phyloP scores from a whole-genome alignment of 2,888 invertebrate genomes.

The Taphrorychus bicolor region DNA sequence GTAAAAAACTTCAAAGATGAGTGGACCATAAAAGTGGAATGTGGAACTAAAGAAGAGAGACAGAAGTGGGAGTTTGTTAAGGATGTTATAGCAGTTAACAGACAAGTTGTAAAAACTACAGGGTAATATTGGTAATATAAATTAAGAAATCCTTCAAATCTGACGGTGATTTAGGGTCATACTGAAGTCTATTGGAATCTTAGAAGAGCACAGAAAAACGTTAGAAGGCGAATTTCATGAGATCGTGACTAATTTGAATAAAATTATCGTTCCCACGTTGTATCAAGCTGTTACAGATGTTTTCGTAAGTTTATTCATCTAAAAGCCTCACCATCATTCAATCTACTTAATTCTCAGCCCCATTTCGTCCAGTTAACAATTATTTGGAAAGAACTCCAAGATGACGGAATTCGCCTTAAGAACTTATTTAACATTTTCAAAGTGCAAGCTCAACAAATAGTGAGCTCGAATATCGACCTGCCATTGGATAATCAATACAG shows the following conservation, averaged over 20 bases:
- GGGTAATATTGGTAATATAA: too few relatives aligned
- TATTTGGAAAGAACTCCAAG: slow-evolving; percentile 28
- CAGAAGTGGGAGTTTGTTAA: too few relatives aligned
- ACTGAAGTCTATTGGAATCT: not conserved
- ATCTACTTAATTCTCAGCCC: slow-evolving; percentile 25
- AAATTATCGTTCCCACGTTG: slow-evolving; percentile 13
- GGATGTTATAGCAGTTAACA: too few relatives aligned
- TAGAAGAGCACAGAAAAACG: slow-evolving; percentile 1
- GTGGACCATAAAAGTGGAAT: too few relatives aligned
- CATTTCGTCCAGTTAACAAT: slow-evolving; percentile 14
- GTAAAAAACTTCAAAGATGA: too few relatives aligned
- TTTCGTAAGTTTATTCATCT: slow-evolving; percentile 25
- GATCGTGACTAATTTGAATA: not conserved
- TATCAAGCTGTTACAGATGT: slow-evolving; percentile 26
- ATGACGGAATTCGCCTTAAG: slow-evolving; percentile 12
- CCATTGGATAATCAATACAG: too few relatives aligned
- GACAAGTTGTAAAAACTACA: too few relatives aligned
- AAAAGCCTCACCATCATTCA: slow-evolving; percentile 3
- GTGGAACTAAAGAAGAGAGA: too few relatives aligned
- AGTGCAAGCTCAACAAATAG: not conserved
- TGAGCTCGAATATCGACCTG: not conserved
- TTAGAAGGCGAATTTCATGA: not conserved
- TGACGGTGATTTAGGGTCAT: slow-evolving; percentile 5
- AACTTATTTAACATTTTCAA: slow-evolving; percentile 10
- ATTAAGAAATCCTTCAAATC: too few relatives aligned